Base-by-base conservation (phyloP, 1,140 invertebrate genomes). In the Leptopilina boulardi region DNA sequence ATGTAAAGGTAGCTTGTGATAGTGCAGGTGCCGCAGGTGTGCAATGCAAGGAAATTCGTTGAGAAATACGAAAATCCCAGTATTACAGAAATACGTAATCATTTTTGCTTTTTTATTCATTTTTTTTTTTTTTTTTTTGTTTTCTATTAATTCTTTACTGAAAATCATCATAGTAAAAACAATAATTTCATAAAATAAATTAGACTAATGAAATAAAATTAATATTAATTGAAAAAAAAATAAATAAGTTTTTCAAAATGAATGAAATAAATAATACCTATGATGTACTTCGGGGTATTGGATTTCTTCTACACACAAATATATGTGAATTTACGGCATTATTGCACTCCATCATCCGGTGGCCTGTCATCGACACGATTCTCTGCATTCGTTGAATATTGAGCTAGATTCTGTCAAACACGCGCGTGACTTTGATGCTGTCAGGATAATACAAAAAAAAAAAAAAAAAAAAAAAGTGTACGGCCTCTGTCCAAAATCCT, bases 341-440 rank as follows among this genome's bases (percentile, higher is more conserved):
- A 78, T 78, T 74, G 77, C 73, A 78, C 77, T 78, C 66, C 71
- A 73, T 78, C 77, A 78, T 51, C n/a, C n/a, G 66, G 11, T 6
- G 72, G 21, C 72, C 77, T 78, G 77, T 74, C 77, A 71, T 38
- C 66, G 34, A 74, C 77, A 78, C 54, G 73, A 76, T 70, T 51
- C 59, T 66, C 59, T 66, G 26, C 23, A 34, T 66, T 15, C 59
- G 59, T 66, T 13, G 59, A 66, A 66, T 66, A 66, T 66, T 66
- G 23, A 66, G 21, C 23, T 66, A 13, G 56, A n/a, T 26, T 11
- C 56, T 30, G 56, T 66, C 56, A 30, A 21, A 66, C 15, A 3
- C 56, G 30, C 30, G 30, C 8, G n/a, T n/a, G 34, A 38, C 9
- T 38, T 38, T 38, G 34, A 38, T 38, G 34, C 5, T 38, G 34